Percentiles rank a stretch among this genome's conserved stretches.
These are phyloP conservation scores for Scarus forsteni DNA, from an alignment of 2,797 vertebrate genomes.

Conservation along the genomic window DNA sequence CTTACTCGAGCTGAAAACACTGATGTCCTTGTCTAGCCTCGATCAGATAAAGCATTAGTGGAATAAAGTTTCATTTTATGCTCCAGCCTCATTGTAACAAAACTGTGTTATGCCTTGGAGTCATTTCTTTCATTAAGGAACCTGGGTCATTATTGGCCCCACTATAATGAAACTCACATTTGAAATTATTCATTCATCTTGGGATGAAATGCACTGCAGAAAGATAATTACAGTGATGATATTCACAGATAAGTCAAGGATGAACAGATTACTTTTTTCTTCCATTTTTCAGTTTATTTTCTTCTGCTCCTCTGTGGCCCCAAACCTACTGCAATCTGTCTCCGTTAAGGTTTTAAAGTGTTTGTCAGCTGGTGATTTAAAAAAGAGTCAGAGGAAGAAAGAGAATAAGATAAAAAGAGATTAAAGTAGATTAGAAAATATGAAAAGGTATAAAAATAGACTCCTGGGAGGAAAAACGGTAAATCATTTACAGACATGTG, in stretches of 20 bases:
- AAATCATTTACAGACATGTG: conserved; percentile 67
- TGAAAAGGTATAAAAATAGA: conserved; percentile 76
- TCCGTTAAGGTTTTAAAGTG: conserved; percentile 39
- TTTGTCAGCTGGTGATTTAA: conserved; percentile 3
- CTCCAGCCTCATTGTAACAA: conserved; percentile 49
- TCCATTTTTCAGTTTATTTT: conserved; percentile 10
- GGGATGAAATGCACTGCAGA: conserved; percentile 58
- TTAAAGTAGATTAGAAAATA: conserved; percentile 44
- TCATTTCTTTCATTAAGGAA: conserved; percentile 69
- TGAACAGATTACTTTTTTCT: conserved; percentile 32
- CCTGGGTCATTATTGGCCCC: conserved; percentile 64
- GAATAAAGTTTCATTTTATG: conserved; percentile 39
- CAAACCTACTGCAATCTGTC: conserved; percentile 26
- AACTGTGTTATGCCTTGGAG: conserved; percentile 60
- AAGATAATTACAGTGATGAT: conserved; percentile 75
- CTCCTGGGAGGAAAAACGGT: conserved; percentile 51
- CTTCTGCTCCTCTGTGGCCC: conserved; percentile 17
- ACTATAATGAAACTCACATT: conserved; percentile 65
- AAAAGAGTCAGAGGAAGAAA: conserved; percentile 40
- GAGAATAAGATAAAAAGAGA: conserved; percentile 54
- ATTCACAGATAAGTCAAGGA: conserved; percentile 72
- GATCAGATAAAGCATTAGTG: conserved; percentile 26
- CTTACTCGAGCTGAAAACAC: conserved; percentile 24
- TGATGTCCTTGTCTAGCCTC: conserved; percentile 1
- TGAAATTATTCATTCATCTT: conserved; percentile 69